Conservation (phyloP, 2,797 vertebrate genomes). For the Glossophaga mutica region DNA sequence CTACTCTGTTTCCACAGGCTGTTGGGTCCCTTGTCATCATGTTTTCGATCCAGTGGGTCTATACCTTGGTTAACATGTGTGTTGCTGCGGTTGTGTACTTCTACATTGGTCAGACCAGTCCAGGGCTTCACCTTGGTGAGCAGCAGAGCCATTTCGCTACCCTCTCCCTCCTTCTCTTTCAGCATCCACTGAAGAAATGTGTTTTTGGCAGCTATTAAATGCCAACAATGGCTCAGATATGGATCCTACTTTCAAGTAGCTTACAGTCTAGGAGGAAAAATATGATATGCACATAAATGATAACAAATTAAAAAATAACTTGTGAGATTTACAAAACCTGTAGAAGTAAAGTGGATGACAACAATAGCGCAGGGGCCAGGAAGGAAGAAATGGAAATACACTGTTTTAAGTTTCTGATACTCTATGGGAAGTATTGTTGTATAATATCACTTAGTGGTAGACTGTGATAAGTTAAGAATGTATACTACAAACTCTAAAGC, state of each 20-base stretch:
- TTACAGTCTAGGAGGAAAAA: neutral
- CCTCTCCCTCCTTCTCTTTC: neutral
- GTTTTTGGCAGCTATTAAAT: neutral
- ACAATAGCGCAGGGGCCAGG: neutral
- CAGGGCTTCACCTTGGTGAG: conserved; percentile 93
- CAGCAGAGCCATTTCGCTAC: neutral
- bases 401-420: neutral
- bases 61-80: conserved; percentile 90
- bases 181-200: neutral
- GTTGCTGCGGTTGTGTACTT: conserved; percentile 90
- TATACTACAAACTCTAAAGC: neutral
- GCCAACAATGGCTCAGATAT: neutral
- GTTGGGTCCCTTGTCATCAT: conserved; percentile 90
- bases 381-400: neutral
- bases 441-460: neutral
- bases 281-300: neutral
- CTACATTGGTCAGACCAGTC: conserved; percentile 94
- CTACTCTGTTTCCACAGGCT: conserved; percentile 81
- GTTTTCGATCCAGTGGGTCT: conserved; percentile 98
- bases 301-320: neutral
- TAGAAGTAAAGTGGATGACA: neutral
- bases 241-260: conserved; percentile 13
- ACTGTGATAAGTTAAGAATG: neutral
- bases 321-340: neutral
- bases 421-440: neutral